Evolutionary conservation across 2,888 invertebrate species (phyloP).

Genomic region (Himalopsyche japonica): DNA sequence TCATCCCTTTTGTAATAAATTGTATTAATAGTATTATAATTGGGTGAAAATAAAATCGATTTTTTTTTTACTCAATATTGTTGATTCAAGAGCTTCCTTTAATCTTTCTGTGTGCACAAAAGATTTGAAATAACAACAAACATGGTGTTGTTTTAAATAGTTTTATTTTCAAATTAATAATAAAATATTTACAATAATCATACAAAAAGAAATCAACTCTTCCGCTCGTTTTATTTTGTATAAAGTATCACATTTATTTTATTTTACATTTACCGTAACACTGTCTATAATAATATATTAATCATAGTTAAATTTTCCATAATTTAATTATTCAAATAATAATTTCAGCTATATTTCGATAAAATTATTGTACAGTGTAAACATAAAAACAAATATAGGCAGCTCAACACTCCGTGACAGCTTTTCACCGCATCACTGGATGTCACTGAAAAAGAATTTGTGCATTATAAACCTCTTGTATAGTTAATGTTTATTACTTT

Average conservation of each 20-base stretch:
- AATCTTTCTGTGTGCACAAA: too few species aligned
- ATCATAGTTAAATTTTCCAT: not conserved
- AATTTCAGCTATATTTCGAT: conserved; percentile 22
- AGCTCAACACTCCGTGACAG: not conserved
- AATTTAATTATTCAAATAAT: not conserved
- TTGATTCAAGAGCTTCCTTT: too few species aligned
- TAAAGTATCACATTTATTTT: conserved; percentile 35
- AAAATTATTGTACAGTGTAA: conserved; percentile 12
- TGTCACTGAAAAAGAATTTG: conserved; percentile 18
- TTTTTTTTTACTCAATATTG: too few species aligned
- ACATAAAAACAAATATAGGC: not conserved
- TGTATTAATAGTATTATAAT: too few species aligned
- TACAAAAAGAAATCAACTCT: not conserved
- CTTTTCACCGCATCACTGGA: not conserved
- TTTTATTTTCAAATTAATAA: not conserved
- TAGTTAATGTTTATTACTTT: not conserved
- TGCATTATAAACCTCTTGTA: not conserved
- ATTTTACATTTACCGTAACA: conserved; percentile 6
- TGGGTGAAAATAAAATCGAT: too few species aligned
- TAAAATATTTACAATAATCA: not conserved
- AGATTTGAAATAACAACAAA: not conserved
- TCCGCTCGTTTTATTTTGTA: conserved; percentile 25
- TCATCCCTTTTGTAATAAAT: too few species aligned
- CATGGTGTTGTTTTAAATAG: not conserved
- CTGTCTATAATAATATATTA: not conserved